phyloP scores from a whole-genome alignment of 2,888 invertebrate species.

The Tribolium freemani region DNA sequence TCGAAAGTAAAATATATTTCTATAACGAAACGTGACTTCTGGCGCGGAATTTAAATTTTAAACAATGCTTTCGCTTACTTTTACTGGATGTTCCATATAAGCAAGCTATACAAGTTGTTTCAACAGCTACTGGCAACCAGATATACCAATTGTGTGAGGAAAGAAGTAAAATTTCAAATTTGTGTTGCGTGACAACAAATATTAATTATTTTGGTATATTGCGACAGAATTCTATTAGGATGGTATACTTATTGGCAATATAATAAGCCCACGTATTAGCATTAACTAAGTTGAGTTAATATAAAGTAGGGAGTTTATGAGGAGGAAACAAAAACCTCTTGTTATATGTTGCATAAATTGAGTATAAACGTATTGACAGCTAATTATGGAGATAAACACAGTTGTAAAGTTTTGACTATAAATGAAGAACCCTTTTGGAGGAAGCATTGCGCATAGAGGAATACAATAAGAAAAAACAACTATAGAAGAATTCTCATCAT shows the following conservation, averaged over 20 bases:
- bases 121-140: background rate
- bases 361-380: constrained; percentile 11
- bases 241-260: constrained; percentile 10
- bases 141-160: background rate
- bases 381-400: constrained; percentile 9
- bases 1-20: constrained; percentile 29
- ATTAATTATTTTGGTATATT: background rate
- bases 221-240: constrained; percentile 15
- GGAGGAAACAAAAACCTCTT: constrained; percentile 18
- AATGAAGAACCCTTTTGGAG: background rate
- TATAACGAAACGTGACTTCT: background rate
- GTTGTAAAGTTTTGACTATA: constrained; percentile 5
- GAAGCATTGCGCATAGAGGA: background rate
- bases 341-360: constrained; percentile 17
- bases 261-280: constrained; percentile 20
- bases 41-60: constrained; percentile 17
- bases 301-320: constrained; percentile 10
- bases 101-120: background rate
- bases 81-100: background rate
- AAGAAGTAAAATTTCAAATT: background rate
- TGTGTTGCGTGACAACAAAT: constrained; percentile 1
- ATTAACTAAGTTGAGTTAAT: constrained; percentile 8
- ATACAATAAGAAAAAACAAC: constrained; percentile 7
- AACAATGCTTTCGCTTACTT: background rate
- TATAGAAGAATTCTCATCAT: constrained; percentile 35